These are phyloP conservation scores for Rhyacophila evoluta DNA, from an alignment of 2,888 invertebrate species.

Conservation along the genomic window DNA sequence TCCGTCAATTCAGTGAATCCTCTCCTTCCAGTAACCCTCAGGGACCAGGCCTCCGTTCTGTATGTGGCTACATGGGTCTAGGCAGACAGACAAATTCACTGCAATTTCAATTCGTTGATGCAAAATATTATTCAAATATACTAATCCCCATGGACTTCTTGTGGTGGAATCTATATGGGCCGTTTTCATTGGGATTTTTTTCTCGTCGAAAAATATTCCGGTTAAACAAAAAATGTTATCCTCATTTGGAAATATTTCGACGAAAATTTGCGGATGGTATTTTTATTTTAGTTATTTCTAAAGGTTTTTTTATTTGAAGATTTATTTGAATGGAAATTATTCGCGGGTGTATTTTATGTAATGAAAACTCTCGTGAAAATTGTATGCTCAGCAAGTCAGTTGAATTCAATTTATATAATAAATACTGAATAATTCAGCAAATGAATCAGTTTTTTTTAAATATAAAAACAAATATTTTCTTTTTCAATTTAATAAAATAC, in stretches of 20 bases:
- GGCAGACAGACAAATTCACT: conserved; percentile 42
- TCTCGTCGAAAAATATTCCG: neutral
- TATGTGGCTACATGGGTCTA: conserved; percentile 33
- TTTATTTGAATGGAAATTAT: conserved; percentile 15
- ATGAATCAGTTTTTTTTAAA: too few relatives aligned
- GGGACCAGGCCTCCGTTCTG: conserved; percentile 26
- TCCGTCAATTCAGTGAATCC: conserved; percentile 42
- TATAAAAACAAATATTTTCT: too few relatives aligned
- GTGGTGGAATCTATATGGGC: neutral
- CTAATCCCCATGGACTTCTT: conserved; percentile 37
- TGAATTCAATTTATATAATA: neutral
- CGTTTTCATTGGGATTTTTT: neutral
- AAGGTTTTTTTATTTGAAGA: neutral
- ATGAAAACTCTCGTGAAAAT: neutral
- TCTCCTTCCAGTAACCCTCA: conserved; percentile 27
- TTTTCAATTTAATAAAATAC: too few relatives aligned
- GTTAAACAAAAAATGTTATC: neutral
- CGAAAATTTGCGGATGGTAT: neutral
- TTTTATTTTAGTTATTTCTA: neutral
- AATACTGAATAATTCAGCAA: too few relatives aligned
- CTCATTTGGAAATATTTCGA: neutral
- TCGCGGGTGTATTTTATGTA: neutral
- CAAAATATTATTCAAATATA: conserved; percentile 49
- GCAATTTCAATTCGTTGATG: conserved; percentile 50
- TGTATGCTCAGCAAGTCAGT: neutral